Percentiles rank a stretch among this genome's conserved stretches.
These are phyloP conservation scores for Slavum lentiscoides DNA, from an alignment of 2,888 invertebrate genomes.

Conservation along the genomic window DNA sequence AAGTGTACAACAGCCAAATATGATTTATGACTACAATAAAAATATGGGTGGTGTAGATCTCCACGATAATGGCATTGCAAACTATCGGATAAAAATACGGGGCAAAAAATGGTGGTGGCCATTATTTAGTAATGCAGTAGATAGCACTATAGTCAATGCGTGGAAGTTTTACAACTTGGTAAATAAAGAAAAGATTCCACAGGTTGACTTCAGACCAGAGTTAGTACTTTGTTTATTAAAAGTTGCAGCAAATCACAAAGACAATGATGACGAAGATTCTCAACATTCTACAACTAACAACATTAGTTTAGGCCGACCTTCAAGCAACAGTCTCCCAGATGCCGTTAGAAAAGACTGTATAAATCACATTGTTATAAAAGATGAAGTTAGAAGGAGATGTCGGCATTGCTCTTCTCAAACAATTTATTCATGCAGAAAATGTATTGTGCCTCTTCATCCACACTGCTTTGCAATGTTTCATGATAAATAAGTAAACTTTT, in stretches of 20 bases:
- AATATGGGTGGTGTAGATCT: too few relatives aligned
- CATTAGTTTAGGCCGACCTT: constrained; percentile 13
- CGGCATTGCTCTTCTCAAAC: constrained; percentile 15
- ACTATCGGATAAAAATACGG: too few relatives aligned
- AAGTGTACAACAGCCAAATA: too few relatives aligned
- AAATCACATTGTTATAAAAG: background rate
- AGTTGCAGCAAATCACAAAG: constrained; percentile 19
- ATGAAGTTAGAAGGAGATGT: constrained; percentile 20
- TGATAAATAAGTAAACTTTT: constrained; percentile 30
- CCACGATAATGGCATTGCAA: too few relatives aligned
- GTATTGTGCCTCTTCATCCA: constrained; percentile 18
- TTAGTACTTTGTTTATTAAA: constrained; percentile 24
- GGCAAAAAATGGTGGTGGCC: too few relatives aligned
- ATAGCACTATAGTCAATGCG: too few relatives aligned
- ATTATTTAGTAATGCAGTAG: too few relatives aligned
- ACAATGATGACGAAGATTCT: constrained; percentile 22
- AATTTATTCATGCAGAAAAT: constrained; percentile 28
- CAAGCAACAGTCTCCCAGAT: constrained; percentile 21
- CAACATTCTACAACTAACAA: constrained; percentile 23
- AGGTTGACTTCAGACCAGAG: too few relatives aligned
- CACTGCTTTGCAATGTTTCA: constrained; percentile 26
- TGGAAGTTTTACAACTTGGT: too few relatives aligned
- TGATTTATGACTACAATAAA: too few relatives aligned
- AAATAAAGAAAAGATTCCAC: too few relatives aligned
- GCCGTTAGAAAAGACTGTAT: background rate